Evolutionary conservation across 1,140 invertebrate genomes (phyloP), one percentile per base, ranked within the genome.

Genomic region (Pinna nobilis): DNA sequence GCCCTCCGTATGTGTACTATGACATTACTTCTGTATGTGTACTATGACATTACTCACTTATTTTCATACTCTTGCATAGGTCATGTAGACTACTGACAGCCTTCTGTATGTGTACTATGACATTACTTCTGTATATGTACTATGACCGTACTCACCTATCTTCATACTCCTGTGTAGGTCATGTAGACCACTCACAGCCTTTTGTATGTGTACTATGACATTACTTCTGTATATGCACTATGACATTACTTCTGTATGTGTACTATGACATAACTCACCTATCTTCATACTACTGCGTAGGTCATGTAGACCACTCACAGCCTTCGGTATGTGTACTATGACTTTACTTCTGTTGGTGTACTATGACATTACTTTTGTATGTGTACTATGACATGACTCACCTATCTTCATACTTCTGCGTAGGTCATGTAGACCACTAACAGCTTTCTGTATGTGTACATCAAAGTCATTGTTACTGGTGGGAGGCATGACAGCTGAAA

Each of bases 401-500:
- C 59, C 59, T 63, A 63, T 63, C 23, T 63, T 63, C 59, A 63
- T 63, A 23, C 28, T 63, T 23, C 59, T 33, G 0, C 59, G 37
- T 23, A 63, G 75, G 68, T 85, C 79, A 37, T 84, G 81, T 18
- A 89, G 74, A 18, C 81, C 86, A 68, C 79, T 78, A 1, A 89
- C 82, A 44, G 82, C 82, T 59, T 85, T 76, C n/a, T 84, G 79
- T 5, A 89, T 77, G 63, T 88, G 86, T 53, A 86, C 72, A 55
- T 89, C 87, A 80, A 83, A 88, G 75, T 85, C 84, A 32, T 70
- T 73, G 64, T 73, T 84, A 41, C 72, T 81, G 37, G 86, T 84
- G 44, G 88, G 86, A 7, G 87, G 87, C 85, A 87, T 86, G 30
- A 80, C 55, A 30, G 83, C 85, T 88, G 73, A 13, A 73, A 80